A percentile compares a stretch with the other conserved stretches of the same genome.
Evolutionary conservation across 2,113 vertebrate species (phyloP).

Genomic region (Lethenteron camtschaticum): DNA sequence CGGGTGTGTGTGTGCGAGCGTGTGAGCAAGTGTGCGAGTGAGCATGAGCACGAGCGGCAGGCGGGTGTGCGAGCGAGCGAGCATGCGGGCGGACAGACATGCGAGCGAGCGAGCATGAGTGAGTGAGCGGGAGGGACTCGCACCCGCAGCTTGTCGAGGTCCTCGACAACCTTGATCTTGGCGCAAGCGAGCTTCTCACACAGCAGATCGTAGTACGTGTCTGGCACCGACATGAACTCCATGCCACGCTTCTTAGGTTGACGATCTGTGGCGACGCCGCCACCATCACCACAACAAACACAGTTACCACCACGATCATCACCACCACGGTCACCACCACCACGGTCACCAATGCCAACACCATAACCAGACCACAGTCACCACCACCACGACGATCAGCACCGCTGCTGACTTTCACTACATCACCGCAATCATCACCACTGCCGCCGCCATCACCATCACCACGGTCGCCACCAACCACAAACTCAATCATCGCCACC

Average conservation of each 20-base stretch:
- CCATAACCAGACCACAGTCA: too few relatives aligned
- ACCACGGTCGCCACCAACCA: too few relatives aligned
- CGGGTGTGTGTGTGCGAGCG: too few relatives aligned
- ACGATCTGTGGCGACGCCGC: constrained; percentile 28
- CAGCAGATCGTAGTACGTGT: constrained; percentile 54
- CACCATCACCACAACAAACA: too few relatives aligned
- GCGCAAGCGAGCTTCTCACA: constrained; percentile 43
- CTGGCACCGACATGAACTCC: constrained; percentile 61
- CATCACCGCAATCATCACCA: too few relatives aligned
- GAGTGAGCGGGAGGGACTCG: constrained; percentile 7
- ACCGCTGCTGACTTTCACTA: too few relatives aligned
- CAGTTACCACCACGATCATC: too few relatives aligned
- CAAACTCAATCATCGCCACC: too few relatives aligned
- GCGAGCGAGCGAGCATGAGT: neutral
- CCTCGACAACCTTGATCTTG: constrained; percentile 55
- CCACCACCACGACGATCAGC: too few relatives aligned
- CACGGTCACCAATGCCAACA: too few relatives aligned
- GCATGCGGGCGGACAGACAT: neutral
- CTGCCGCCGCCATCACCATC: too few relatives aligned
- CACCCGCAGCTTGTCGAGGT: constrained; percentile 44
- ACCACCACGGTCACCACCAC: too few relatives aligned
- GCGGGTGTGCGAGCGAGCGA: neutral
- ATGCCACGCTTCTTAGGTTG: constrained; percentile 54
- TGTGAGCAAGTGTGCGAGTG: neutral
- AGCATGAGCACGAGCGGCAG: neutral